Evolutionary conservation across 2,888 invertebrate genomes (phyloP), one percentile per base, ranked within the genome.

Genomic region (Campoplex nolae): DNA sequence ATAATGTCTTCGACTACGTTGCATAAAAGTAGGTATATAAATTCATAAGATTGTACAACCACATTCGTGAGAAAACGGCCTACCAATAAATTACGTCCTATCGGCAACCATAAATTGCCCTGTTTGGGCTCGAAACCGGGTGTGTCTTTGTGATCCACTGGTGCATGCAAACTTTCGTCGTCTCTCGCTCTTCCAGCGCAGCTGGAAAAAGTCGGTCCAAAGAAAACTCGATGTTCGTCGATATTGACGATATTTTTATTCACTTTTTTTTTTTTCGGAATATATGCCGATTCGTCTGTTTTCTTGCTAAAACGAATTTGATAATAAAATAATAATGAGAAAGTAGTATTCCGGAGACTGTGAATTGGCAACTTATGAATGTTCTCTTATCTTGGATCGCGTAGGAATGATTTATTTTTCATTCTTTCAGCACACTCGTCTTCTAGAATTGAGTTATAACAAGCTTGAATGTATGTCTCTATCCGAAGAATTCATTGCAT

Each of bases 31-130:
- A 70, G 23, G 23, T 82, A 32, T 58, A 58, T 74, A 82, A 58
- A 58, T 56, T 9, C 23, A 23, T 58, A 58, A 28, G 58, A 9
- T 16, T 4, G 62, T 7, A 16, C 62, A 62, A 62, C 32, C 42
- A 83, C 67, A 68, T 45, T 45, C 73, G 32, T 65, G 13, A 74
- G 88, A 78, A 76, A 42, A 77, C 77, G 74, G 84, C 28, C 56
- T 90, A 88, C 89, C 91, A 89, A 92, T 92, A 92, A 92, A 92
- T 92, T 90, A 77, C 74, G 70, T 65, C 85, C 90, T 92, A 92
- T 92, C 92, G 78, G 28, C 11, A 48, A 68, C 85, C 90, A 91
- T 92, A 92, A 92, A 92, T 92, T 83, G 88, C 32, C 71, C 73
- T 83, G 71, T 35, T 81, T 77, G 76, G 4, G 67, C 51, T 76